phyloP scores from a whole-genome alignment of 2,797 vertebrate species.

The Xyrichtys novacula region DNA sequence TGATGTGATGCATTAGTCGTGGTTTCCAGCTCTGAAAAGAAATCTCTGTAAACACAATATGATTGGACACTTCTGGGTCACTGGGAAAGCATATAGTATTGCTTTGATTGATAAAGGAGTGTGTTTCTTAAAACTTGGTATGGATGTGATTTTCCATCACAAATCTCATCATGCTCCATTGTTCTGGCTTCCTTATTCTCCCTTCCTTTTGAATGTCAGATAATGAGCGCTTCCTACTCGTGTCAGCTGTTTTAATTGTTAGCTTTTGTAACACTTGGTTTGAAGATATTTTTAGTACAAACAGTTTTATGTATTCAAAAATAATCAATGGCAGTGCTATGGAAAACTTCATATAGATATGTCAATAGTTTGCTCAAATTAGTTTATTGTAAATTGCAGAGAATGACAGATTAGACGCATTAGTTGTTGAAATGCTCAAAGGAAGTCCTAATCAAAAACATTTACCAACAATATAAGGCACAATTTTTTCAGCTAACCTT shows the following conservation, averaged over 20 bases:
- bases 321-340: background rate
- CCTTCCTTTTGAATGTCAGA: background rate
- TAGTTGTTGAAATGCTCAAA: too few species aligned
- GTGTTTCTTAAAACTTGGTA: constrained; percentile 31
- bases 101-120: constrained; percentile 40
- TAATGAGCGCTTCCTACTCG: constrained; percentile 6
- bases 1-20: constrained; percentile 41
- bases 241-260: background rate
- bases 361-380: background rate
- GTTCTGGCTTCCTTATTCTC: constrained; percentile 10
- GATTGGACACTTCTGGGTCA: constrained; percentile 64
- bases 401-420: background rate
- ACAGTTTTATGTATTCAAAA: background rate
- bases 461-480: background rate
- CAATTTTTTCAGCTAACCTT: too few species aligned
- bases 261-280: background rate
- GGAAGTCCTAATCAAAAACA: background rate
- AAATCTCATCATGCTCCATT: constrained; percentile 28
- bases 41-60: constrained; percentile 32
- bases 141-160: constrained; percentile 27
- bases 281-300: background rate
- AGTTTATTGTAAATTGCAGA: background rate
- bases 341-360: background rate
- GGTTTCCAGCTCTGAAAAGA: constrained; percentile 37
- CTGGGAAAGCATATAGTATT: constrained; percentile 9